Base-by-base conservation (phyloP, 1,140 invertebrate genomes). In the Brachystomella parvula region DNA sequence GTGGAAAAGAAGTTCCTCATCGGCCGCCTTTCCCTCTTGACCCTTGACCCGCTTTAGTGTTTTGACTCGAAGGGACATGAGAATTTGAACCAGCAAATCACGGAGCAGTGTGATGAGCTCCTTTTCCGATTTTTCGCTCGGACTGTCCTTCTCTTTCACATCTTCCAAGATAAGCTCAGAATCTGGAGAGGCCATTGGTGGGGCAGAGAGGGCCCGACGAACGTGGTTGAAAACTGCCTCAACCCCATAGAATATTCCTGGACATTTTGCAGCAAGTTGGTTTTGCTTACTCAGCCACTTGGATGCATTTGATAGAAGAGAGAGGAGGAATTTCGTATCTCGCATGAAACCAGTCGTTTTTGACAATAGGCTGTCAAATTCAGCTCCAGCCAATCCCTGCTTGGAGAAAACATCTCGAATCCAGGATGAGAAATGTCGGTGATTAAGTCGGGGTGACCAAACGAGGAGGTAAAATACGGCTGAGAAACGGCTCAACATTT, bases 361-460 rank as follows among this genome's bases (percentile, higher is more conserved):
- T 32, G 2, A 12, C 32, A 62, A 9, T 21, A 39, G 32, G 15
- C 6, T 35, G 17, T 62, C 60, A 12, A 29, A n/a, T 21, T 35
- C 32, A 12, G 62, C 47, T 21, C 3, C 3, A n/a, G 87, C 91
- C 82, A 92, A 84, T 56, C 90, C 90, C 83, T 94, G 91, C 75
- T 93, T 92, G 2, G 62, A 58, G 66, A 68, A 69, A 65, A 61
- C 71, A 74, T 82, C 82, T 73, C 83, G 84, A 76, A 84, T 84
- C 88, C 87, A 90, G 1, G 83, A 81, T 71, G 82, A 83, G 78
- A 87, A 90, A 19, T 83, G 83, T 78, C 88, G 87, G 76, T 88
- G 84, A 63, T 82, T 82, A 47, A 87, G 80, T 47, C 89, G 76
- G 28, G 89, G 84, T 75, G 84, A 83, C 89, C 89, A 90, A 47